Evolutionary conservation across 2,888 invertebrate species (phyloP), one percentile per base, ranked within the genome.

Genomic region (Cantharis lateralis): DNA sequence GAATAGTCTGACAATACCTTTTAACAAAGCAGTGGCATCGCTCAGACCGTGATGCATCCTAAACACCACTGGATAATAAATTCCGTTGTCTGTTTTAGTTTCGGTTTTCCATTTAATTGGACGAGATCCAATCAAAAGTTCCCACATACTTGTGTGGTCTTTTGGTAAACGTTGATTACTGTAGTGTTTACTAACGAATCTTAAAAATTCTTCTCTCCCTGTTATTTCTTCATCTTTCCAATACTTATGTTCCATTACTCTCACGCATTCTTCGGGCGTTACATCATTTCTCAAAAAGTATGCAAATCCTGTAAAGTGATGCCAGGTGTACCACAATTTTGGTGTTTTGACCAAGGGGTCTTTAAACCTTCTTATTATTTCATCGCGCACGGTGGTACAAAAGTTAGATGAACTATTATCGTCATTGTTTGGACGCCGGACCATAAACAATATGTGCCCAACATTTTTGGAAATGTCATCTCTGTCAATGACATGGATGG

Each of bases 211-310:
- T n/a, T 66, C 64, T 20, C n/a, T 66, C 2, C 24, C 64, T 9
- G 64, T 24, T n/a, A 66, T 10, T 66, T 66, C 15, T 15, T 20
- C 64, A 13, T 66, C 64, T 18, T 66, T n/a, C 13, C 64, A 66
- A 66, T 66, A 66, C 24, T 66, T 66, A 4, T 66, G 64, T 66
- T 66, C 64, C 64, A 66, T 66, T n/a, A 66, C 64, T 24, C 64
- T 20, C 13, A 66, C 64, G 16, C 64, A 66, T n/a, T 66, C 64
- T 66, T 66, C 64, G 3, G 64, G 64, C 0, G 64, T 66, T 24
- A 66, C 20, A n/a, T 66, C 20, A 20, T 66, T 66, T 66, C n/a
- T 66, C 1, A 66, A 24, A 24, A 66, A 66, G 16, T 66, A 66
- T 9, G 20, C 18, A 24, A 20, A 66, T 10, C 64, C 64, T n/a